Base-by-base conservation (phyloP, 2,113 vertebrate genomes). In the Callopanchax toddi region DNA sequence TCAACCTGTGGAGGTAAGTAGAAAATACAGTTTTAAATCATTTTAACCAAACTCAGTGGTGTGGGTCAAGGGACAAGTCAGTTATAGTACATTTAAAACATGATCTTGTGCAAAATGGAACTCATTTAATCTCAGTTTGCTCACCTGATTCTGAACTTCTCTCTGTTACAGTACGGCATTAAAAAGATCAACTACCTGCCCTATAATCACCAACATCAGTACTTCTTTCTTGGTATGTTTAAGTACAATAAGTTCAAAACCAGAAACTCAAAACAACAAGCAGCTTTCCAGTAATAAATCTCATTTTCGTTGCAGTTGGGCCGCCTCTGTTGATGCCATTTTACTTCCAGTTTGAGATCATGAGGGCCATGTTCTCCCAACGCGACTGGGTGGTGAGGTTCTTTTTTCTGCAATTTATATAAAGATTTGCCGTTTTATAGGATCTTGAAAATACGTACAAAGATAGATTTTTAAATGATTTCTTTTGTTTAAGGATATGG, bases 181-280 rank as follows among this genome's bases (percentile, higher is more conserved):
- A 98, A 97, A 86, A 98, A 98, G 88, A 85, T 96, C 86, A 96
- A 95, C 72, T 80, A 86, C 55, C 73, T 96, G 81, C 95, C 95
- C 48, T 97, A 96, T 82, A 93, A 98, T 61, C 91, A 91, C 87
- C 96, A 99, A 67, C 96, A 99, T 0, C 83, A 95, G 72, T 99
- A 98, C 86, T 99, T 98, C 91, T 96, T 96, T 87, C 89, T 99
- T 23, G 88, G 97, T 99, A 90, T 90, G 94, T 93, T 58, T 56
- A 11, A 25, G 54, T 26, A 6, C 0, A 62, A 95, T 97, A 95
- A 18, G 46, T 2, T 44, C 10, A 42, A 10, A 13, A 49, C 18
- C 52, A 18, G 8, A 96, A 87, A 95, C 95, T 92, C 40, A 52
- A 52, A 52, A 32, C 29, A 32, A n/a, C n/a, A n/a, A n/a, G n/a